These are phyloP conservation scores for Tiliacea aurago DNA, from an alignment of 2,888 invertebrate species.

Conservation along the genomic window DNA sequence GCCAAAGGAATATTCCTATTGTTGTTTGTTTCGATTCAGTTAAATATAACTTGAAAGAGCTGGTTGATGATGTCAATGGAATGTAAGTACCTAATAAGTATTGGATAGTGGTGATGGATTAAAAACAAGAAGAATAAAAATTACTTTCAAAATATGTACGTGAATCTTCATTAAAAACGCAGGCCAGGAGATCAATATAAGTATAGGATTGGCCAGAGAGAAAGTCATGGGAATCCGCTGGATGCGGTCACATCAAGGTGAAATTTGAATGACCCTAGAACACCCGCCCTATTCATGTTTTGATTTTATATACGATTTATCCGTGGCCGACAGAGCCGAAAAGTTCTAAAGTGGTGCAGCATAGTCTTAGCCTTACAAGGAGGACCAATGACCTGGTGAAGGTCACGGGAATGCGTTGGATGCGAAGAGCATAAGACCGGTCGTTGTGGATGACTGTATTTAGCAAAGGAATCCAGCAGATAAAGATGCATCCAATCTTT, in stretches of 20 bases:
- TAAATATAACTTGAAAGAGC: conserved; percentile 39
- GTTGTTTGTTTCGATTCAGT: conserved; percentile 46
- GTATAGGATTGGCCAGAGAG: no score
- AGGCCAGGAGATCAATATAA: background rate
- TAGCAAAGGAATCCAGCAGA: no score
- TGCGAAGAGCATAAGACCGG: no score
- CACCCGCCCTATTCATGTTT: no score
- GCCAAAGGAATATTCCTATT: conserved; percentile 78
- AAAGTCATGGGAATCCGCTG: background rate
- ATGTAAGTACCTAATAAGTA: background rate
- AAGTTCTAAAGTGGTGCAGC: background rate
- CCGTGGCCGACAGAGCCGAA: background rate
- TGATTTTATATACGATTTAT: background rate
- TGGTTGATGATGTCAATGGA: conserved; percentile 8
- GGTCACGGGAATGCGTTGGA: no score
- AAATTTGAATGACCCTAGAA: background rate
- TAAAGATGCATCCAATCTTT: background rate
- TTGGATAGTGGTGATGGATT: background rate
- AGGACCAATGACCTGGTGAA: background rate
- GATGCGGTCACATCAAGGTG: background rate
- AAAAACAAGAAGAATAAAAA: background rate
- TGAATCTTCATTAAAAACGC: background rate
- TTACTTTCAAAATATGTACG: rapidly evolving
- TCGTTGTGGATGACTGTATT: background rate
- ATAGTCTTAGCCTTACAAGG: background rate